phyloP scores from a whole-genome alignment of 1,140 invertebrate genomes.

The Drosophila bipectinata region DNA sequence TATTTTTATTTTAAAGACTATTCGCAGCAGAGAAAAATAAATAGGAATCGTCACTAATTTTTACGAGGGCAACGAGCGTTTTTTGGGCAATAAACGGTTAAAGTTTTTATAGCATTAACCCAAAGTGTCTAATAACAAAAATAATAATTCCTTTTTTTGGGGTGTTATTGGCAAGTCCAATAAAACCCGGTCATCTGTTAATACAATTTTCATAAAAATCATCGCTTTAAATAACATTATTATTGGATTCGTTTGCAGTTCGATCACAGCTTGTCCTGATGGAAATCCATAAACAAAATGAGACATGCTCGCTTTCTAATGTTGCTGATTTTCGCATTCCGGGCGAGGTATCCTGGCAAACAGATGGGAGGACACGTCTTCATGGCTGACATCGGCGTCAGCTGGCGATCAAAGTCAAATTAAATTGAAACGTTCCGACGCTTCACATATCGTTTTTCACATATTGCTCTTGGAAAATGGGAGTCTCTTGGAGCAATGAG shows the following conservation, averaged over 20 bases:
- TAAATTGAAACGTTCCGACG: constrained; percentile 71
- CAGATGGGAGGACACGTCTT: constrained; percentile 56
- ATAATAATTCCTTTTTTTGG: constrained; percentile 14
- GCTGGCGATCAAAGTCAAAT: constrained; percentile 81
- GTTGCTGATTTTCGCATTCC: constrained; percentile 43
- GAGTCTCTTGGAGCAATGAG: not conserved
- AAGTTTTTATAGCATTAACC: constrained; percentile 43
- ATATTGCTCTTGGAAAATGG: too few relatives aligned
- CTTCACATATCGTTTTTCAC: not conserved
- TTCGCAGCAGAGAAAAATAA: constrained; percentile 13
- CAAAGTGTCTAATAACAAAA: constrained; percentile 30
- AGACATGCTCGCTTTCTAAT: constrained; percentile 60
- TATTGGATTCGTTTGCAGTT: constrained; percentile 29
- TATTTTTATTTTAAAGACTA: constrained; percentile 70
- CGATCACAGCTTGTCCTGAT: constrained; percentile 69
- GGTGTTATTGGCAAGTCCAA: not conserved
- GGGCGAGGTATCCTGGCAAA: constrained; percentile 9
- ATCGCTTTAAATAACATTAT: constrained; percentile 68
- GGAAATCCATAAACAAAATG: constrained; percentile 71
- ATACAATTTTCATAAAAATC: constrained; percentile 65
- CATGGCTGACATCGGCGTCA: constrained; percentile 64
- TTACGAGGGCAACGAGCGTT: constrained; percentile 27
- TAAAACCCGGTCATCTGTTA: constrained; percentile 64
- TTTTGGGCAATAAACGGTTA: constrained; percentile 30
- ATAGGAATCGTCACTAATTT: constrained; percentile 44